Evolutionary conservation across 2,113 vertebrate species (phyloP).

Genomic region (Craseonycteris thonglongyai): DNA sequence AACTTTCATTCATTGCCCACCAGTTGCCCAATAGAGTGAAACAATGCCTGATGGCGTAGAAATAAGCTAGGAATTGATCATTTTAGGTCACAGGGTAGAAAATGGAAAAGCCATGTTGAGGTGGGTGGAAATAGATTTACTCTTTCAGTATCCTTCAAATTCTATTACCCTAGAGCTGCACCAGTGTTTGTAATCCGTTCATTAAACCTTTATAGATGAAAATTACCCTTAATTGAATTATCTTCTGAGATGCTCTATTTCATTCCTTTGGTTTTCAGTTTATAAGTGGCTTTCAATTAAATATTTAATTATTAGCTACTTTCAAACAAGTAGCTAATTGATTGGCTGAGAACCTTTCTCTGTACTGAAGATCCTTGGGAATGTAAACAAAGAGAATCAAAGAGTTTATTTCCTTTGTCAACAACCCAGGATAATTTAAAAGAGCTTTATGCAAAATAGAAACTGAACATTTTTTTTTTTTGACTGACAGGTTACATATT

Average conservation of each 20-base stretch:
- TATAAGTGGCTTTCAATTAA: slow-evolving; percentile 1
- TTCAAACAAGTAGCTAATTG: not conserved
- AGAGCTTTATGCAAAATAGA: not conserved
- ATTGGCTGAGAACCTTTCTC: not conserved
- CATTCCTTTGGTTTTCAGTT: not conserved
- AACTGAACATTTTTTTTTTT: not conserved
- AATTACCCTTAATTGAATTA: not conserved
- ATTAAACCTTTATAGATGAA: not conserved
- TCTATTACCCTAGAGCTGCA: not conserved
- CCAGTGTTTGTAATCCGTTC: not conserved
- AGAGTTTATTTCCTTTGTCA: not conserved
- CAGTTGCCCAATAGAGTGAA: not conserved
- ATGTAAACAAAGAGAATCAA: not conserved
- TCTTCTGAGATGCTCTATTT: not conserved
- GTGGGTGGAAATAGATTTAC: not conserved
- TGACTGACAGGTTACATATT: not conserved
- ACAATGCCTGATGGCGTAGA: not conserved
- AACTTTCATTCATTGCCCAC: not conserved
- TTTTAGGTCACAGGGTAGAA: not conserved
- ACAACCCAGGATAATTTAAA: not conserved
- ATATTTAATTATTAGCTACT: slow-evolving; percentile 2
- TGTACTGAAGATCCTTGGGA: not conserved
- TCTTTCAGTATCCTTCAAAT: not conserved
- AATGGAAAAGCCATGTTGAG: not conserved
- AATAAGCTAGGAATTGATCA: not conserved